Percentiles rank a stretch among this genome's conserved stretches.
These are phyloP conservation scores for Erebia aethiops DNA, from an alignment of 2,888 invertebrate species.

Conservation along the genomic window DNA sequence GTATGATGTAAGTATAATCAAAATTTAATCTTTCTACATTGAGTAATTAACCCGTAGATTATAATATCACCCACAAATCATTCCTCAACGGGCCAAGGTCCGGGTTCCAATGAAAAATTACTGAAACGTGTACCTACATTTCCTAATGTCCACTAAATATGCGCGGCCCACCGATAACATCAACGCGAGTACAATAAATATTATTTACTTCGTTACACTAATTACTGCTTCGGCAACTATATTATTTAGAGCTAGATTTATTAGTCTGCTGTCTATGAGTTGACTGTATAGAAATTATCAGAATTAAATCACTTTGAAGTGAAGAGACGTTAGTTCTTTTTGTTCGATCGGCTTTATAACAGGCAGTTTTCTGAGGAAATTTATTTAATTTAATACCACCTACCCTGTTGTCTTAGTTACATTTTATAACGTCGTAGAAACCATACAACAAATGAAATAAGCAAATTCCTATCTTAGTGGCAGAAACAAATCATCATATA, in stretches of 20 bases:
- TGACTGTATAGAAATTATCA: no score
- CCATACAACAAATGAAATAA: no score
- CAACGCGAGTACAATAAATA: constrained; percentile 29
- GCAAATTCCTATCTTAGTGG: no score
- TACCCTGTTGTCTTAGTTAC: no score
- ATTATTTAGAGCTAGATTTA: constrained; percentile 39
- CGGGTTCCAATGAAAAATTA: constrained; percentile 10
- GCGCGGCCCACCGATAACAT: constrained; percentile 30
- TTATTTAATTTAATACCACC: no score
- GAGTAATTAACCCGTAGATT: constrained; percentile 7
- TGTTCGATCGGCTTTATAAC: no score
- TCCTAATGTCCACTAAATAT: constrained; percentile 19
- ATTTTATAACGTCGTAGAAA: no score
- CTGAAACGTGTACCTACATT: constrained; percentile 14
- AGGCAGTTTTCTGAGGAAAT: no score
- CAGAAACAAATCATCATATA: no score
- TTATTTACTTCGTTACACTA: constrained; percentile 40
- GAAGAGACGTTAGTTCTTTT: no score
- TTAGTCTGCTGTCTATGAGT: constrained; percentile 6
- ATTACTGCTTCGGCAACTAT: constrained; percentile 50
- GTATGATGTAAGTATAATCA: neutral
- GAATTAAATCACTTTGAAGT: no score
- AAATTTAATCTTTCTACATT: constrained; percentile 2
- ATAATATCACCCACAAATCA: constrained; percentile 4
- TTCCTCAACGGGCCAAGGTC: neutral